These are phyloP conservation scores for Macrophya alboannulata DNA, from an alignment of 2,888 invertebrate genomes.

Conservation along the genomic window DNA sequence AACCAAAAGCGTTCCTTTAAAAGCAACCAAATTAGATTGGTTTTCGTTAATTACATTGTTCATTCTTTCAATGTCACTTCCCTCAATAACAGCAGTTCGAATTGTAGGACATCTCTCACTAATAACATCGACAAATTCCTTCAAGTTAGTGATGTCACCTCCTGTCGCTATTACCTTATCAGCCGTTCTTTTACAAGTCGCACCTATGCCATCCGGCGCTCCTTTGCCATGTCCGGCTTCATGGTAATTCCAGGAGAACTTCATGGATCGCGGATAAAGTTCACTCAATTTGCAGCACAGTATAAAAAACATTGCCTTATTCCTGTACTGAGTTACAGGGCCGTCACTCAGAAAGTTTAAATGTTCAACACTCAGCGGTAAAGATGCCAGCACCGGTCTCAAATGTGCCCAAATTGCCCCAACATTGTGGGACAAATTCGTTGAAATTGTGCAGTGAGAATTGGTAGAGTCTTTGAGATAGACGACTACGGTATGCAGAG, in stretches of 20 bases:
- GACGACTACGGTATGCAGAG: conserved; percentile 74
- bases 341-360: conserved; percentile 72
- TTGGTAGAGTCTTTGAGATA: conserved; percentile 63
- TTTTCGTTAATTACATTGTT: too few relatives aligned
- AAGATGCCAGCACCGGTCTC: conserved; percentile 64
- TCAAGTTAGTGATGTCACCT: too few relatives aligned
- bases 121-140: too few relatives aligned
- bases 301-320: conserved; percentile 70
- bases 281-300: conserved; percentile 67
- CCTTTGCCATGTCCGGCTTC: neutral
- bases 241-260: conserved; percentile 68
- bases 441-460: conserved; percentile 64
- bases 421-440: conserved; percentile 68
- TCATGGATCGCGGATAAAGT: conserved; percentile 64
- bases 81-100: too few relatives aligned
- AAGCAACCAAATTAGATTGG: too few relatives aligned
- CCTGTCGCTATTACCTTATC: too few relatives aligned
- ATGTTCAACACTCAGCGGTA: conserved; percentile 64
- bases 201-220: neutral
- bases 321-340: conserved; percentile 72
- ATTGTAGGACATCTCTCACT: too few relatives aligned
- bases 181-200: too few relatives aligned
- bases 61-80: too few relatives aligned
- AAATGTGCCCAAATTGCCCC: conserved; percentile 70
- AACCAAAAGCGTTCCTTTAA: too few relatives aligned